Evolutionary conservation across 2,888 invertebrate species (phyloP), one percentile per base, ranked within the genome.

Genomic region (Ophion costatus): DNA sequence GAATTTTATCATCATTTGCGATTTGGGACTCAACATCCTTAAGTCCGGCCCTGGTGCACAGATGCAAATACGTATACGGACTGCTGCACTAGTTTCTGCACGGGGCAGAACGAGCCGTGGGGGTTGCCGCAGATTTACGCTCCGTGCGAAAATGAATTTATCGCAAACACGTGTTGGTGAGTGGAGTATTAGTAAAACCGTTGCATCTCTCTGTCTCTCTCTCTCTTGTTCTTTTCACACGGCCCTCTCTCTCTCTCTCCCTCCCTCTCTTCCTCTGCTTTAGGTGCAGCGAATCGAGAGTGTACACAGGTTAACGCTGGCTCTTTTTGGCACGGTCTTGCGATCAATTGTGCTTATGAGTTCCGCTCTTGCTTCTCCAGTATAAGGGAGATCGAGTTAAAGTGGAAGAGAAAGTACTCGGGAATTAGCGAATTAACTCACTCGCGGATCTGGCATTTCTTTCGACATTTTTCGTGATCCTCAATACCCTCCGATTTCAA

Each of bases 341-440:
- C 81, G 82, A 86, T 86, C 86, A 86, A 86, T 86, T 86, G 86
- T 84, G 76, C 84, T 86, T 85, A 85, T 85, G 85, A 85, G 85
- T 85, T 85, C 77, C 69, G n/a, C 64, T 73, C 67, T 57, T 33
- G n/a, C 33, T 29, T 67, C 24, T 61, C 80, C 22, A 56, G 69
- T 57, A 29, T 17, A 33, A 71, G 75, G 66, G 75, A 74, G 79
- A 79, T n/a, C 29, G 78, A 56, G 82, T 57, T 38, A 57, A 61
- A 70, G 51, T 51, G 51, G 71, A 45, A 79, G 80, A 61, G 78
- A 85, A 85, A 73, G 85, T 66, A 64, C 82, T 82, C 79, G 82
- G 79, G 71, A 80, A 82, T 85, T 80, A 24, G 80, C 77, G 85
- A 80, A 85, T 85, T 82, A 80, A 85, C 82, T 82, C 82, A 5